A percentile compares a stretch with the other conserved stretches of the same genome.
These are phyloP conservation scores for Poecilia latipinna DNA, from an alignment of 2,113 vertebrate species.

Conservation along the genomic window DNA sequence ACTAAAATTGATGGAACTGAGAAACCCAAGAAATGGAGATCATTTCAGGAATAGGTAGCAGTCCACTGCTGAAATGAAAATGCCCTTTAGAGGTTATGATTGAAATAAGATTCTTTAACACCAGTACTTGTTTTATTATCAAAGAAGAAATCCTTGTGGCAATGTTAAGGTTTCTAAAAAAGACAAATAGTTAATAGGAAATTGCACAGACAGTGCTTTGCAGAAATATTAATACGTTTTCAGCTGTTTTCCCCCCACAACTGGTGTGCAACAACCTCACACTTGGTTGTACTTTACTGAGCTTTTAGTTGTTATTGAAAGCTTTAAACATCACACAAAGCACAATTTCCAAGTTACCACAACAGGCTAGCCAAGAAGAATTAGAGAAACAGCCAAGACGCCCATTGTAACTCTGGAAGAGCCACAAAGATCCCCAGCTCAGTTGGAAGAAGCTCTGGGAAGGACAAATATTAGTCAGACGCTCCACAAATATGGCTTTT, in stretches of 20 bases:
- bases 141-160: constrained; percentile 13
- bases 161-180: constrained; percentile 21
- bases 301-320: no score
- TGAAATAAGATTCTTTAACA: constrained; percentile 38
- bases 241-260: not conserved
- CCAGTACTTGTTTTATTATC: constrained; percentile 24
- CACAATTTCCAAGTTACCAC: not conserved
- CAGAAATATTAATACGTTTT: not conserved
- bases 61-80: constrained; percentile 40
- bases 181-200: not conserved
- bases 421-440: not conserved
- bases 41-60: constrained; percentile 17
- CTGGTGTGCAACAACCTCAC: not conserved
- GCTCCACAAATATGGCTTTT: not conserved
- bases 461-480: not conserved
- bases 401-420: not conserved
- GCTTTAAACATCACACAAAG: not conserved
- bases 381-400: not conserved
- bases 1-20: not conserved
- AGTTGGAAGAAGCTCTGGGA: not conserved
- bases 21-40: not conserved
- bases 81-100: constrained; percentile 40
- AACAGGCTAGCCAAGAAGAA: not conserved
- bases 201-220: not conserved
- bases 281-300: not conserved